Percentiles rank a stretch among this genome's conserved stretches.
These are phyloP conservation scores for Calosoma granatense DNA, from an alignment of 1,140 invertebrate species.

Conservation along the genomic window DNA sequence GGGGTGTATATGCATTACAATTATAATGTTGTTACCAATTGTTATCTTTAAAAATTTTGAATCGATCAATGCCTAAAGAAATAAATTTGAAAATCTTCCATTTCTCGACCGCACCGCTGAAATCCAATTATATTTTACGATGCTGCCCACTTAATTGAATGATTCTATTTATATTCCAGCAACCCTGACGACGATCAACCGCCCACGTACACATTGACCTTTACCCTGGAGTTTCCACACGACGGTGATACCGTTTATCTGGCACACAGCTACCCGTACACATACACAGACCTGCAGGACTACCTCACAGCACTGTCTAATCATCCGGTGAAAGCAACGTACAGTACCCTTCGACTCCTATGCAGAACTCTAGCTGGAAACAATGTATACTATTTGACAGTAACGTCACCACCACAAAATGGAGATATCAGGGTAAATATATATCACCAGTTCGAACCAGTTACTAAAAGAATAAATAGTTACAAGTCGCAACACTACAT, in stretches of 20 bases:
- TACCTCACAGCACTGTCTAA: constrained; percentile 57
- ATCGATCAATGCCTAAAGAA: no score
- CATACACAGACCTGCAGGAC: constrained; percentile 77
- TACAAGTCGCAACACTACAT: neutral
- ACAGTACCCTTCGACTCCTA: constrained; percentile 66
- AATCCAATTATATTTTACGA: no score
- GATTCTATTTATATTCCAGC: constrained; percentile 16
- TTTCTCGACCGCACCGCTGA: no score
- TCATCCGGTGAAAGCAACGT: constrained; percentile 69
- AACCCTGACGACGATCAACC: constrained; percentile 28
- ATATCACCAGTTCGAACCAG: neutral
- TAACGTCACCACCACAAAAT: constrained; percentile 52
- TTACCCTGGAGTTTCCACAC: constrained; percentile 86
- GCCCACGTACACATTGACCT: constrained; percentile 76
- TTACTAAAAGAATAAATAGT: constrained; percentile 1
- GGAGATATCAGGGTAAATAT: constrained; percentile 17
- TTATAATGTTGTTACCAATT: no score
- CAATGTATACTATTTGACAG: constrained; percentile 84
- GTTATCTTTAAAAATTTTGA: no score
- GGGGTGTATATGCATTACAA: no score
- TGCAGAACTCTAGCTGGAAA: constrained; percentile 84
- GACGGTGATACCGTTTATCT: constrained; percentile 86
- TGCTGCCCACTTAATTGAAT: no score
- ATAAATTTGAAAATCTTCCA: no score
- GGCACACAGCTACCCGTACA: constrained; percentile 95